Conservation (phyloP, 1,140 invertebrate genomes). For the Tetragonula clypearis region DNA sequence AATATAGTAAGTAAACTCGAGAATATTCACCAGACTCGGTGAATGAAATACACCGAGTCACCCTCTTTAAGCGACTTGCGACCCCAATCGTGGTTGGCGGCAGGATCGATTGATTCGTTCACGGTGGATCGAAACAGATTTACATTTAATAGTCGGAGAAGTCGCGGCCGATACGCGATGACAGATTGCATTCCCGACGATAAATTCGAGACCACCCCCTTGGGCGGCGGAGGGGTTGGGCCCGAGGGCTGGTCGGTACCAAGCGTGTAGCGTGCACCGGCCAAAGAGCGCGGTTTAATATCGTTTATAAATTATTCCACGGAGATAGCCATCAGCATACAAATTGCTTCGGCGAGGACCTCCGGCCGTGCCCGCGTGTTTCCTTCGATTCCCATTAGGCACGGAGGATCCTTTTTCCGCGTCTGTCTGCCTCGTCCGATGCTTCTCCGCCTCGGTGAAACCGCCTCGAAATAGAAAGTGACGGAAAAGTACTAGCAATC, state of each 20-base stretch:
- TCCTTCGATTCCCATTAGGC: constrained; percentile 51
- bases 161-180: constrained; percentile 39
- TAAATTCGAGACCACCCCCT: constrained; percentile 44
- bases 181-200: constrained; percentile 45
- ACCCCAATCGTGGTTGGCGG: neutral
- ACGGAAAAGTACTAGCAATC: neutral
- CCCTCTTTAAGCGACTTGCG: neutral
- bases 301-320: constrained; percentile 74
- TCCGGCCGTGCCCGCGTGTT: constrained; percentile 38
- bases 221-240: neutral
- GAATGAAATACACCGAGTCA: neutral
- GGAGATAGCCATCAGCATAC: constrained; percentile 74
- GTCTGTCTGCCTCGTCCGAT: neutral
- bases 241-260: constrained; percentile 57
- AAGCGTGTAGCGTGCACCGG: constrained; percentile 61
- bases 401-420: constrained; percentile 39
- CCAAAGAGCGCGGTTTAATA: constrained; percentile 71
- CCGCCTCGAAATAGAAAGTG: neutral
- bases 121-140: constrained; percentile 33
- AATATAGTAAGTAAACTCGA: neutral
- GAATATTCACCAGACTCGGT: neutral
- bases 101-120: constrained; percentile 4
- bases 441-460: neutral
- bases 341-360: constrained; percentile 68
- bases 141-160: constrained; percentile 48